Evolutionary conservation across 2,888 invertebrate species (phyloP), one percentile per base, ranked within the genome.

Genomic region (Philopedon plagiatum): DNA sequence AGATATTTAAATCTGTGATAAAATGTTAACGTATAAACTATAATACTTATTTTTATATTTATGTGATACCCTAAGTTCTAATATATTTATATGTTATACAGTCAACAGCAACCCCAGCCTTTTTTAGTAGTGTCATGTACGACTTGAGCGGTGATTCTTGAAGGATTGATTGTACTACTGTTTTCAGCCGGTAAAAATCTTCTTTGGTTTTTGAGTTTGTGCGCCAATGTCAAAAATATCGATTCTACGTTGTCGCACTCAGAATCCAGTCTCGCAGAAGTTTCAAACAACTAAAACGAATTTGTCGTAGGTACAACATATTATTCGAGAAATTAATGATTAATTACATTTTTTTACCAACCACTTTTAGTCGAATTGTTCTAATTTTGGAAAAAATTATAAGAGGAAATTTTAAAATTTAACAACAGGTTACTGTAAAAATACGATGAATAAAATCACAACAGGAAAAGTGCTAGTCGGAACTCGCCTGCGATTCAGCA

Each of bases 161-260:
- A 2, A 21, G 21, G n/a, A 37, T 34, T 63, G 37, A 15, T 44
- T 19, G 51, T 37, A 34, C 51, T 15, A 41, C 51, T 37, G 39
- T 73, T 66, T 44, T 70, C 68, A 39, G 46, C 29, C 8, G 77
- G 76, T 54, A 80, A 62, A 71, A 91, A 90, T 7, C 89, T 88
- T 80, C 89, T 90, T 60, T 88, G 87, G 77, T 87, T 89, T 80
- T 90, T 90, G 74, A 95, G 86, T 82, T 94, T 94, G 85, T 93
- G 93, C 0, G 94, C 93, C 51, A 95, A 83, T 0, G 94, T 94
- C 88, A 94, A 88, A 84, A 95, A 94, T 79, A 95, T 94, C 0
- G 93, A 91, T 80, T 94, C 93, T 44, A 95, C 92, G 81, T 92
- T 93, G 84, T 93, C 90, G 75, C 91, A 90, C 78, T 92, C 90